These are phyloP conservation scores for Drosophila biarmipes DNA, from an alignment of 1,140 invertebrate genomes.

Conservation along the genomic window DNA sequence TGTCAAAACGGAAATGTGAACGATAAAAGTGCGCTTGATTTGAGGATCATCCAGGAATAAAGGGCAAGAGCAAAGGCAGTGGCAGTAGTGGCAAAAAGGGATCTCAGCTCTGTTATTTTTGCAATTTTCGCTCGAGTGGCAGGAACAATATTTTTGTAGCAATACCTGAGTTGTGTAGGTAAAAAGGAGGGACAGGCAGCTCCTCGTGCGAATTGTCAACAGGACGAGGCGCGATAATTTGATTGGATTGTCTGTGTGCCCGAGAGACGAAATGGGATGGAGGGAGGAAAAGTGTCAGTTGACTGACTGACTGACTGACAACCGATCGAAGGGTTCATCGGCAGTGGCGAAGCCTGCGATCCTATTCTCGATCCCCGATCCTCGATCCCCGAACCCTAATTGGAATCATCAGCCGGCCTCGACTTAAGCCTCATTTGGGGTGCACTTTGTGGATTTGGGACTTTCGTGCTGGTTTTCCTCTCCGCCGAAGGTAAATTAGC, in stretches of 20 bases:
- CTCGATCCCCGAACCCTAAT: conserved; percentile 67
- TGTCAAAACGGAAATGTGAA: conserved; percentile 81
- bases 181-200: conserved; percentile 36
- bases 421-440: conserved; percentile 84
- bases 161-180: conserved; percentile 55
- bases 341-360: neutral
- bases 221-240: conserved; percentile 82
- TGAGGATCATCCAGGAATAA: conserved; percentile 75
- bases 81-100: conserved; percentile 17
- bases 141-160: conserved; percentile 58
- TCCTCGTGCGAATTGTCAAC: conserved; percentile 68
- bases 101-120: conserved; percentile 46
- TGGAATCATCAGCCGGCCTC: conserved; percentile 81
- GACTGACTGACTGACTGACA: conserved; percentile 72
- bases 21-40: conserved; percentile 80
- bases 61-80: conserved; percentile 13
- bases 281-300: conserved; percentile 67
- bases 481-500: conserved; percentile 58
- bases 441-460: conserved; percentile 83
- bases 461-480: conserved; percentile 19
- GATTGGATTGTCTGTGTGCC: conserved; percentile 80
- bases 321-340: conserved; percentile 69
- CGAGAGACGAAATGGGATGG: neutral
- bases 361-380: conserved; percentile 8
- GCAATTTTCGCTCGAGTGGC: conserved; percentile 72